phyloP scores from a whole-genome alignment of 2,888 invertebrate species.

The Pilophorus perplexus region DNA sequence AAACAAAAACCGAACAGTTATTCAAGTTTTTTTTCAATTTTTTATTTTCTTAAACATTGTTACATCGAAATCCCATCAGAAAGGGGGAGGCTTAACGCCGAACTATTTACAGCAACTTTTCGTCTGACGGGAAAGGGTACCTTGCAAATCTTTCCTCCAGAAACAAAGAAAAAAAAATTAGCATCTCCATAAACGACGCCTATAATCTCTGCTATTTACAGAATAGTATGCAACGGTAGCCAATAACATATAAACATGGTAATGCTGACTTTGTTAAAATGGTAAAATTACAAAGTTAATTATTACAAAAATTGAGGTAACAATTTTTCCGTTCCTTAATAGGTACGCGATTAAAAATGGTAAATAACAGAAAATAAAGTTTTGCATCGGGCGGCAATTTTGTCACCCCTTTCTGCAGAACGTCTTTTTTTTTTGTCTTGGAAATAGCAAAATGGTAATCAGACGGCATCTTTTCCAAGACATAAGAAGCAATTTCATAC shows the following conservation, averaged over 20 bases:
- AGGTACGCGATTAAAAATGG: constrained; percentile 43
- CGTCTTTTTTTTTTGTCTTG: constrained; percentile 10
- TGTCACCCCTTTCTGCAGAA: no score
- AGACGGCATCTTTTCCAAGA: no score
- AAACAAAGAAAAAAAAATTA: constrained; percentile 35
- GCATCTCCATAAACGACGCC: constrained; percentile 42
- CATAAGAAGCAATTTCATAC: no score
- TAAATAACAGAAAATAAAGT: constrained; percentile 44
- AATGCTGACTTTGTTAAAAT: constrained; percentile 48
- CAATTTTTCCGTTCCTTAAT: constrained; percentile 48
- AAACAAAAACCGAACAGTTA: constrained; percentile 16
- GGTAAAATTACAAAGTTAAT: constrained; percentile 48
- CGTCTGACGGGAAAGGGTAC: constrained; percentile 29
- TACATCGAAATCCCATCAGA: constrained; percentile 20
- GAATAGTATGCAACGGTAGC: constrained; percentile 41
- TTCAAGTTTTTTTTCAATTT: constrained; percentile 6
- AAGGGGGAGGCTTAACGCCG: constrained; percentile 3
- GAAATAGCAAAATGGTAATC: no score
- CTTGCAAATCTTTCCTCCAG: constrained; percentile 38
- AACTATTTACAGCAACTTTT: constrained; percentile 35
- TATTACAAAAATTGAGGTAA: constrained; percentile 48
- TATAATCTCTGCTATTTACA: constrained; percentile 39
- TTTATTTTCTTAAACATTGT: constrained; percentile 6
- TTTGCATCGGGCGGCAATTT: no score
- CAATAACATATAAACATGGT: constrained; percentile 47